These are phyloP conservation scores for Metalampra italica DNA, from an alignment of 2,888 invertebrate genomes.

Conservation along the genomic window DNA sequence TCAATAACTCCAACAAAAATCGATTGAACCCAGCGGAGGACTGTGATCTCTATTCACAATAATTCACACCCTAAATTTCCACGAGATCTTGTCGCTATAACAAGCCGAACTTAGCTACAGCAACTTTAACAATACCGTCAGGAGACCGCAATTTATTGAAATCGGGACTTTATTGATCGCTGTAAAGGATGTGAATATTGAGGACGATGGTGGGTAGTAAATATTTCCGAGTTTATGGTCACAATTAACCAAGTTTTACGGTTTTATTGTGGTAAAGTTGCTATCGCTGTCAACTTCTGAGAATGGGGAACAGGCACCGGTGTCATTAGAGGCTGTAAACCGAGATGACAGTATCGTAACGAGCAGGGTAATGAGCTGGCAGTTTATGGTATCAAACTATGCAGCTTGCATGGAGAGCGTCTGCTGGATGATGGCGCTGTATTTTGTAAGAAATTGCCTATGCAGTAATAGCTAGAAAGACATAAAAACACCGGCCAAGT, in stretches of 20 bases:
- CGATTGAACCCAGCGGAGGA: slow-evolving; percentile 32
- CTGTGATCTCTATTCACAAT: slow-evolving; percentile 37
- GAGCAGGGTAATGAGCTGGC: slow-evolving; percentile 51
- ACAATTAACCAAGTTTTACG: slow-evolving; percentile 68
- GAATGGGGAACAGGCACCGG: slow-evolving; percentile 37
- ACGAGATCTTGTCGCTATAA: slow-evolving; percentile 46
- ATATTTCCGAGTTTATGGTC: slow-evolving; percentile 52
- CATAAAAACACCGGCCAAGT: no score
- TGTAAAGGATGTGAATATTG: not conserved
- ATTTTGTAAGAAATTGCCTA: not conserved
- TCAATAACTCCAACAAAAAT: slow-evolving; percentile 38
- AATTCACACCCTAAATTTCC: slow-evolving; percentile 34
- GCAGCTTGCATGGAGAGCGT: slow-evolving; percentile 3
- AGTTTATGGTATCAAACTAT: slow-evolving; percentile 43
- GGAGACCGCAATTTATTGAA: slow-evolving; percentile 1
- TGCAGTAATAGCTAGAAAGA: not conserved
- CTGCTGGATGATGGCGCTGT: not conserved
- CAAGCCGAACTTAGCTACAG: slow-evolving; percentile 32
- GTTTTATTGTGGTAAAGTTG: slow-evolving; percentile 54
- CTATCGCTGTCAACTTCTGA: slow-evolving; percentile 67
- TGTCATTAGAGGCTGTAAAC: slow-evolving; percentile 71
- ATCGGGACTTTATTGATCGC: slow-evolving; percentile 6
- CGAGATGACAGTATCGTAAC: slow-evolving; percentile 65
- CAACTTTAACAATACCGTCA: slow-evolving; percentile 1
- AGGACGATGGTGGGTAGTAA: slow-evolving; percentile 15